Conservation (phyloP, 2,113 vertebrate genomes). For the Rhinopomastus cyanomelas region DNA sequence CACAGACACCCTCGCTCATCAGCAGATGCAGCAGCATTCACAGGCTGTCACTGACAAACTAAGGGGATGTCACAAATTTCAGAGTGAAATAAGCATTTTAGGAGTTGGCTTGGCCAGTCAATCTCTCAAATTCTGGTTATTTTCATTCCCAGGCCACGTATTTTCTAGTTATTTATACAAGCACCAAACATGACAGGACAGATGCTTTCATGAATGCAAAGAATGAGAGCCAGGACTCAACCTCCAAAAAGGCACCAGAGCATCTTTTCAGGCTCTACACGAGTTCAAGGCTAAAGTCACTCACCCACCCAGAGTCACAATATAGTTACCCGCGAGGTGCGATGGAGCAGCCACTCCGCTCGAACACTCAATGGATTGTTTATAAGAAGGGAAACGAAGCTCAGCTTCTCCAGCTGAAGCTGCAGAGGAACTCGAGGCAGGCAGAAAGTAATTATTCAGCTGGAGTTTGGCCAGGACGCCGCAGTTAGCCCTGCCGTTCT, state of each 20-base stretch:
- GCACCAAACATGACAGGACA: background rate
- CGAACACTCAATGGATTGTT: background rate
- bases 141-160: background rate
- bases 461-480: conserved; percentile 29
- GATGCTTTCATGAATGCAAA: background rate
- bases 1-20: background rate
- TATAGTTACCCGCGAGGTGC: background rate
- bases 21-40: background rate
- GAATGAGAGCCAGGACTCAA: background rate
- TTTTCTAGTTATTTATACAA: background rate
- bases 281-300: background rate
- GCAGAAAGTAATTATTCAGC: conserved; percentile 56
- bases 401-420: conserved; percentile 39
- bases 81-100: background rate
- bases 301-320: rapidly evolving
- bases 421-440: conserved; percentile 21
- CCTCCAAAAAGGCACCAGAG: background rate
- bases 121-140: background rate
- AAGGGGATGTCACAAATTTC: background rate
- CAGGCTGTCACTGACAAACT: background rate
- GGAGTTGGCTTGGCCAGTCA: background rate
- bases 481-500: background rate
- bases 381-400: conserved; percentile 39
- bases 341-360: background rate
- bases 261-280: background rate